These are phyloP conservation scores for Chaetorhynchus papuensis DNA, from an alignment of 2,113 vertebrate genomes.

Conservation along the genomic window DNA sequence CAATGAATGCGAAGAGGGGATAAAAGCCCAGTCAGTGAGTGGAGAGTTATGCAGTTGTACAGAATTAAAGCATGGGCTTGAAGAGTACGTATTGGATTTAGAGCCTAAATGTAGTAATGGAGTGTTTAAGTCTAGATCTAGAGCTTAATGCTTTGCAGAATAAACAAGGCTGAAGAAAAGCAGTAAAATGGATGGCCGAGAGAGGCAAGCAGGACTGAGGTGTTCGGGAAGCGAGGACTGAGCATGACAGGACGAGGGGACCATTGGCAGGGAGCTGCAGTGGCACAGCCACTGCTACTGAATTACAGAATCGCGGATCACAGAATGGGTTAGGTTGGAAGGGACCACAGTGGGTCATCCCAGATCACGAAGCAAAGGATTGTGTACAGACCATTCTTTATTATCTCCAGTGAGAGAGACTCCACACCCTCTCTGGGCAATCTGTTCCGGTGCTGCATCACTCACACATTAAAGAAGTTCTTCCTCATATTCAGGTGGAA, in stretches of 20 bases:
- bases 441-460: rapidly evolving
- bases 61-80: neutral
- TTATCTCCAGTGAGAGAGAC: neutral
- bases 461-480: neutral
- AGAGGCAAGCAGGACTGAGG: neutral
- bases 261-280: neutral
- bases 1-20: neutral
- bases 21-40: neutral
- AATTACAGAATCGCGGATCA: neutral
- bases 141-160: neutral
- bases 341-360: neutral
- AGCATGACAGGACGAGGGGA: no score
- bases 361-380: neutral
- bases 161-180: neutral
- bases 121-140: neutral
- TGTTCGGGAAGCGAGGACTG: rapidly evolving
- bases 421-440: neutral
- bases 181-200: neutral
- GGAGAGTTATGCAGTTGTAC: rapidly evolving
- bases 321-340: neutral
- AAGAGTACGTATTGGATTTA: neutral
- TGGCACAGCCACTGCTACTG: neutral
- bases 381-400: neutral
- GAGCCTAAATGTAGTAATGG: neutral
- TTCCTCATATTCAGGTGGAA: neutral